A percentile compares a stretch with the other conserved stretches of the same genome.
Evolutionary conservation across 2,888 invertebrate genomes (phyloP).

Genomic region (Alloplasta piceator): DNA sequence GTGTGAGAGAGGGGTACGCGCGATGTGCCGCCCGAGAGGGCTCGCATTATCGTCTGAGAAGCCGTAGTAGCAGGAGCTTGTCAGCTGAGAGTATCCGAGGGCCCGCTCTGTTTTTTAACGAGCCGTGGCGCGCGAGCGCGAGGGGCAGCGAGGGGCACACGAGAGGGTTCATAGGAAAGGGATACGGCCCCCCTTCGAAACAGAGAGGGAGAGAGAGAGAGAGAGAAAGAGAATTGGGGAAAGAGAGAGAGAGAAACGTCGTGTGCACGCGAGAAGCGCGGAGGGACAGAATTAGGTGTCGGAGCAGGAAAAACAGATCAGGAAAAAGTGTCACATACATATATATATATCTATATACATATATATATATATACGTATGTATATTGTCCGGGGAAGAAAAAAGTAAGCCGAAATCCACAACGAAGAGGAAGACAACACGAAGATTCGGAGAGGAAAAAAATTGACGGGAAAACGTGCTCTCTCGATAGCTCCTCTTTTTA

Average conservation of each 20-base stretch:
- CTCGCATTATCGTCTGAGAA: conserved; percentile 64
- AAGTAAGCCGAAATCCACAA: not conserved
- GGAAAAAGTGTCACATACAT: conserved; percentile 51
- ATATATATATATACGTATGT: not conserved
- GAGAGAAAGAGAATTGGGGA: conserved; percentile 37
- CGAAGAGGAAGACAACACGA: conserved; percentile 30
- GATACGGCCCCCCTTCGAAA: conserved; percentile 25
- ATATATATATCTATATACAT: conserved; percentile 23
- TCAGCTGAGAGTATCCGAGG: conserved; percentile 64
- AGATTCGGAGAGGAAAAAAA: conserved; percentile 30
- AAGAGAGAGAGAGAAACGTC: conserved; percentile 49
- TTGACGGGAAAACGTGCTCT: conserved; percentile 37
- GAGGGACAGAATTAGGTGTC: conserved; percentile 48
- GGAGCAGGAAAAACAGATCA: conserved; percentile 23
- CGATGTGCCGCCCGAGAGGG: conserved; percentile 42
- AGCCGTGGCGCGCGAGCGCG: conserved; percentile 68
- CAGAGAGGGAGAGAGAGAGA: conserved; percentile 48
- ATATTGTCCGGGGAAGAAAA: not conserved
- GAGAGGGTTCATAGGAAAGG: conserved; percentile 56
- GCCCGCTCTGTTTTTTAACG: conserved; percentile 69
- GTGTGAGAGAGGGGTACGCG: conserved; percentile 11
- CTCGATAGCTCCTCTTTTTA: conserved; percentile 14
- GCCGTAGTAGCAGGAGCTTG: conserved; percentile 66
- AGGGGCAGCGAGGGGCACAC: conserved; percentile 66
- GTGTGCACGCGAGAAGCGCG: conserved; percentile 40